These are phyloP conservation scores for Eupithecia insigniata DNA, from an alignment of 2,888 invertebrate species.

Conservation along the genomic window DNA sequence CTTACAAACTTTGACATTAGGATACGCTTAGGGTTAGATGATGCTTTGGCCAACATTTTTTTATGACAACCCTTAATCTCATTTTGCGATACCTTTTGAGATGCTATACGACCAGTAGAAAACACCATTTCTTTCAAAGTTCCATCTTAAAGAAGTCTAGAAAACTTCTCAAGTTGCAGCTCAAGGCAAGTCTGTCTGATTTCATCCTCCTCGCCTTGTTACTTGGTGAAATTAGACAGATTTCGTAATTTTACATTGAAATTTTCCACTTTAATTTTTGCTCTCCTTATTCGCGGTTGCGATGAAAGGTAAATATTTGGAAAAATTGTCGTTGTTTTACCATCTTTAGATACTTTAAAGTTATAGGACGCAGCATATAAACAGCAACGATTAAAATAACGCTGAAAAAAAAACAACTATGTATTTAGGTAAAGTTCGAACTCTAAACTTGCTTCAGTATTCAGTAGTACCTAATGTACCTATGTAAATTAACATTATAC, in stretches of 20 bases:
- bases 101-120: not conserved
- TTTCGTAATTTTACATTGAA: slow-evolving; percentile 42
- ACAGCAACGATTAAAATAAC: too few relatives aligned
- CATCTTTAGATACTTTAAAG: too few relatives aligned
- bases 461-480: too few relatives aligned
- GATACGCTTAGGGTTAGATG: too few relatives aligned
- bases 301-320: slow-evolving; percentile 19
- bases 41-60: too few relatives aligned
- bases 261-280: slow-evolving; percentile 44
- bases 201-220: slow-evolving; percentile 30
- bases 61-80: not conserved
- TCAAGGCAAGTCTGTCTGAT: slow-evolving; percentile 27
- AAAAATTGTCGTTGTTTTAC: not conserved
- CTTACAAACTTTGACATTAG: too few relatives aligned
- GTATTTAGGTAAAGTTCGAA: too few relatives aligned
- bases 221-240: slow-evolving; percentile 40
- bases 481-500: too few relatives aligned
- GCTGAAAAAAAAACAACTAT: too few relatives aligned
- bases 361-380: too few relatives aligned
- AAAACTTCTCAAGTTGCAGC: slow-evolving; percentile 23
- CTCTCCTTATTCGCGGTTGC: slow-evolving; percentile 36
- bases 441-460: too few relatives aligned
- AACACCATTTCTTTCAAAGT: not conserved
- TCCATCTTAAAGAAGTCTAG: slow-evolving; percentile 4
- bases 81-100: not conserved